Evolutionary conservation across 2,113 vertebrate species (phyloP).

Genomic region (Centropus bengalensis): DNA sequence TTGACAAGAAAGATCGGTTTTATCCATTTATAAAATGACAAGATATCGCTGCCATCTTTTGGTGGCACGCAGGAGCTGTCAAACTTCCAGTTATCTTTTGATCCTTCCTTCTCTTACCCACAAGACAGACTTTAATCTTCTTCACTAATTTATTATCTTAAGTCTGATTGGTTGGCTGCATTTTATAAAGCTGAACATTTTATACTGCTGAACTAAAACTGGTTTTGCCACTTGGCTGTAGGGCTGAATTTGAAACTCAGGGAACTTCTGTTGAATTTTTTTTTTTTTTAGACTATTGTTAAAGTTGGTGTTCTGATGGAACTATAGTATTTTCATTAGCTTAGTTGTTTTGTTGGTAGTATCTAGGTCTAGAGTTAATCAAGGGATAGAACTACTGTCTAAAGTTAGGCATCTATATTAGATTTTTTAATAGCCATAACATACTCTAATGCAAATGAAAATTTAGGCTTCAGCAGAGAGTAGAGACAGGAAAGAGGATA

Average conservation of each 20-base stretch:
- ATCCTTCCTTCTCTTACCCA: not conserved
- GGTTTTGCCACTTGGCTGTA: not conserved
- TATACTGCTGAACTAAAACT: not conserved
- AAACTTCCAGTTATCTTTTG: not conserved
- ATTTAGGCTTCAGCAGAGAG: not conserved
- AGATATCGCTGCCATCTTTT: slow-evolving; percentile 1
- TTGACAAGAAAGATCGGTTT: not conserved
- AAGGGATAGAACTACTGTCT: not conserved
- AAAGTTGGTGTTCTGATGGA: not conserved
- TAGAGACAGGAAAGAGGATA: not conserved
- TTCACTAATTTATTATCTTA: not conserved
- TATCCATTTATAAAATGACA: not conserved
- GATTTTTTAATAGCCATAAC: not conserved
- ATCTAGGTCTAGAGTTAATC: not conserved
- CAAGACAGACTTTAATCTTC: not conserved
- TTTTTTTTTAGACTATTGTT: not conserved
- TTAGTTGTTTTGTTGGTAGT: not conserved
- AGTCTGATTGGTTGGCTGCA: not conserved
- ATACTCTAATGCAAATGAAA: not conserved
- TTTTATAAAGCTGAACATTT: not conserved
- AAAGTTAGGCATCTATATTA: not conserved
- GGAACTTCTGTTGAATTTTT: not conserved
- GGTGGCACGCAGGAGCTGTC: not conserved
- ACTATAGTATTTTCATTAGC: not conserved
- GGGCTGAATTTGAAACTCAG: not conserved